Percentiles rank a stretch among this genome's conserved stretches.
phyloP scores from a whole-genome alignment of 2,113 vertebrate genomes.

The Chlamydotis undulata region DNA sequence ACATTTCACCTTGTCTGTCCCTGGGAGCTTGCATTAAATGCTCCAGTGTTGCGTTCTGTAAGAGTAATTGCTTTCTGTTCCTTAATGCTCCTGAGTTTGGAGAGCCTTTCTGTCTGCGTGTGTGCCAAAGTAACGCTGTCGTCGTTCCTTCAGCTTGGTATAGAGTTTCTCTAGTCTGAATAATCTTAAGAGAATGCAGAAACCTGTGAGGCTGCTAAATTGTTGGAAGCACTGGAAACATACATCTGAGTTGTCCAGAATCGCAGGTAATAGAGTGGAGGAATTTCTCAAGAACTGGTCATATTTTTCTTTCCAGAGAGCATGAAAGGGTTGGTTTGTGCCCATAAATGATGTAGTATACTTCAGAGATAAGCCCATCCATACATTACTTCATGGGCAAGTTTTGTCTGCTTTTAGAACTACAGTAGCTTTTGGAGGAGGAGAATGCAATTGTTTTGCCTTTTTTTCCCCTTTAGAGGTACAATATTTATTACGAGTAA shows the following conservation, averaged over 20 bases:
- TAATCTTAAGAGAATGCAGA: neutral
- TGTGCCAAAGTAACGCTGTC: neutral
- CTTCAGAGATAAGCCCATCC: neutral
- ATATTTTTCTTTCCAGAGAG: constrained; percentile 3
- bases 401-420: neutral
- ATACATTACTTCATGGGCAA: neutral
- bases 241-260: neutral
- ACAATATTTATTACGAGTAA: neutral
- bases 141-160: neutral
- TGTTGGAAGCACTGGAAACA: neutral
- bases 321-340: neutral
- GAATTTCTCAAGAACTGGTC: neutral
- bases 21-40: neutral
- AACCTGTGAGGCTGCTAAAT: neutral
- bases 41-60: neutral
- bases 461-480: neutral
- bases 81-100: neutral
- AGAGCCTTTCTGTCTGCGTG: neutral
- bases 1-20: neutral
- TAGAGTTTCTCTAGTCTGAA: neutral
- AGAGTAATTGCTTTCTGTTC: neutral
- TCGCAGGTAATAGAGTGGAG: neutral
- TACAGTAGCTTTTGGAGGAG: neutral
- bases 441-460: neutral
- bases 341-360: neutral